These are phyloP conservation scores for Petrolisthes cinctipes DNA, from an alignment of 2,888 invertebrate genomes.

Conservation along the genomic window DNA sequence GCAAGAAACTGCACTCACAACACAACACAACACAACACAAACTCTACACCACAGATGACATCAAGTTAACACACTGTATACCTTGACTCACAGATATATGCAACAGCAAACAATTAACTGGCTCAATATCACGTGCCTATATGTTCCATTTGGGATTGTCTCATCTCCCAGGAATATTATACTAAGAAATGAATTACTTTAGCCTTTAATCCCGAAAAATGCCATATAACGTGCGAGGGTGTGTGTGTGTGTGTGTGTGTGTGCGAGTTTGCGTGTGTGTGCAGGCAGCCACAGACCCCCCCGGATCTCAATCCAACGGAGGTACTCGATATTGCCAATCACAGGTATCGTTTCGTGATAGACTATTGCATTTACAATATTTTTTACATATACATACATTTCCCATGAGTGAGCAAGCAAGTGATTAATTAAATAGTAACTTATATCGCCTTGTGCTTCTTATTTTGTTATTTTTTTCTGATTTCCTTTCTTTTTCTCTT, in stretches of 20 bases:
- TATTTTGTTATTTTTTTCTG: neutral
- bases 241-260: neutral
- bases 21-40: neutral
- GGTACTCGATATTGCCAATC: conserved; percentile 14
- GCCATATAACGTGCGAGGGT: neutral
- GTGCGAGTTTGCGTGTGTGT: neutral
- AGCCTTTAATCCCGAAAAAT: neutral
- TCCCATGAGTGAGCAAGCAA: conserved; percentile 5
- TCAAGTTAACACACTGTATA: neutral
- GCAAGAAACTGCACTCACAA: neutral
- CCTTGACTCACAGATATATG: neutral
- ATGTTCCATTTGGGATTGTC: neutral
- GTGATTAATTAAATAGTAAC: neutral
- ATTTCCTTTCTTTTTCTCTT: neutral
- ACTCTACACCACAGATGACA: neutral
- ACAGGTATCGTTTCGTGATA: conserved; percentile 30
- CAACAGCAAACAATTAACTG: neutral
- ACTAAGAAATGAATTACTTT: neutral
- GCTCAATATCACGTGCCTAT: conserved; percentile 16
- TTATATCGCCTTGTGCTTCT: neutral
- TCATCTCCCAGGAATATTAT: neutral
- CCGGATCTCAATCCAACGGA: conserved; percentile 30
- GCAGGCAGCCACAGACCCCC: neutral
- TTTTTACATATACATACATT: conserved; percentile 2
- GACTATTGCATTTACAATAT: conserved; percentile 38